These are phyloP conservation scores for Drosophila albomicans DNA, from an alignment of 1,140 invertebrate genomes.

Conservation along the genomic window DNA sequence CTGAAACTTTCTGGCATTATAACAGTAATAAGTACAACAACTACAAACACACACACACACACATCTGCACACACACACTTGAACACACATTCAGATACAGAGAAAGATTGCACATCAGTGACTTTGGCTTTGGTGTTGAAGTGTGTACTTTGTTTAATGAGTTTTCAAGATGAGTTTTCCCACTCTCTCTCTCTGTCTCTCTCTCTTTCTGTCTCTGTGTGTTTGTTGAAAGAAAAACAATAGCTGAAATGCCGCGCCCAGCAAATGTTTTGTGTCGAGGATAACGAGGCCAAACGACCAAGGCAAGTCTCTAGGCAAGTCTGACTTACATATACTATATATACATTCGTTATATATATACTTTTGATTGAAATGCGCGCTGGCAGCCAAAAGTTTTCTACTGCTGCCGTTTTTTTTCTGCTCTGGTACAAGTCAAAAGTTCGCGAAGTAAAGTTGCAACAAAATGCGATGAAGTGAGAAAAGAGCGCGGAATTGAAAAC, in stretches of 20 bases:
- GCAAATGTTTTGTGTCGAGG: neutral
- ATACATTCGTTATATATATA: constrained; percentile 21
- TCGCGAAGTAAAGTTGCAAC: constrained; percentile 23
- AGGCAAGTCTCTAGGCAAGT: constrained; percentile 10
- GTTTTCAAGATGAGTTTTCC: constrained; percentile 71
- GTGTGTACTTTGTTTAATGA: constrained; percentile 82
- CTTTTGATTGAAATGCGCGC: constrained; percentile 55
- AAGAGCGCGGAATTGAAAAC: constrained; percentile 34
- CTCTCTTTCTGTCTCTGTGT: too few species aligned
- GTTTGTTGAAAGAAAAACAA: too few species aligned
- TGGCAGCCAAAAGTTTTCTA: constrained; percentile 45
- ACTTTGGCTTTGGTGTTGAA: constrained; percentile 62
- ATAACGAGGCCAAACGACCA: constrained; percentile 36
- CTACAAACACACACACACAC: constrained; percentile 16
- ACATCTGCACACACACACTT: constrained; percentile 12
- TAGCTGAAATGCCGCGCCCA: constrained; percentile 40
- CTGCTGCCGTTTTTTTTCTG: neutral
- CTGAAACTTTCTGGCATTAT: constrained; percentile 49
- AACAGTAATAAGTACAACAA: constrained; percentile 52
- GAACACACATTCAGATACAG: constrained; percentile 4
- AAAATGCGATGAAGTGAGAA: constrained; percentile 19
- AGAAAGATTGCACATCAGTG: constrained; percentile 27
- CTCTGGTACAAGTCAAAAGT: constrained; percentile 36
- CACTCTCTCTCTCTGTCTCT: neutral
- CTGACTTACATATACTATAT: constrained; percentile 6